Evolutionary conservation across 1,140 invertebrate genomes (phyloP), one percentile per base, ranked within the genome.

Genomic region (Zaprionus camerounensis): DNA sequence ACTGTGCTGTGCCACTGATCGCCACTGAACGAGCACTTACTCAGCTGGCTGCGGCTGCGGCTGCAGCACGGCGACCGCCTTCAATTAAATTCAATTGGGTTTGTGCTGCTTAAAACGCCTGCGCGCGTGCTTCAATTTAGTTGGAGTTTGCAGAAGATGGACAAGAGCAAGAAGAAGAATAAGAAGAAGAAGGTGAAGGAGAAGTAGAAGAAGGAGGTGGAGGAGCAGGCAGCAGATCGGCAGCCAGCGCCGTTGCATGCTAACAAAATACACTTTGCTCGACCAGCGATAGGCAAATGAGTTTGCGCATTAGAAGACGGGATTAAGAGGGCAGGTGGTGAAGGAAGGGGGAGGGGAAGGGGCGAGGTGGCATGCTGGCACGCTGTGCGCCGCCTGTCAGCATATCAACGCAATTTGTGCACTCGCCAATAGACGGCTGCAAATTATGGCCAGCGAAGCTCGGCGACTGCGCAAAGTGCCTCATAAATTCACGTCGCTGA

Each of bases 401-500:
- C 85, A 73, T 90, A 90, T 90, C 85, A 90, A 90, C 85, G 81
- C 85, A 90, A 90, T 90, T 90, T 90, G 85, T 90, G 86, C 81
- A 90, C 79, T 90, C 79, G 82, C 79, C 82, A 87, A 87, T 87
- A 81, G 83, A 88, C 73, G 70, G 28, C 73, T 81, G 84, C 84
- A 84, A 87, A 88, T 87, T 88, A 87, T 87, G 84, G 84, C 81
- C 80, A 84, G 80, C 85, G 71, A 81, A 72, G 81, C 84, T 90
- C 81, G 84, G 84, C 84, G 85, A 85, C 78, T 85, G 72, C 64
- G 85, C 79, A 90, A 88, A 88, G 85, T 88, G 85, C 85, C 85
- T 90, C 85, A 88, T 88, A 88, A 88, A 88, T 88, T 88, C 81
- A 90, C 85, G 85, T 88, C 85, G 81, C 85, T 88, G 85, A 88